Evolutionary conservation across 1,140 invertebrate genomes (phyloP).

Genomic region (Leptinotarsa texana): DNA sequence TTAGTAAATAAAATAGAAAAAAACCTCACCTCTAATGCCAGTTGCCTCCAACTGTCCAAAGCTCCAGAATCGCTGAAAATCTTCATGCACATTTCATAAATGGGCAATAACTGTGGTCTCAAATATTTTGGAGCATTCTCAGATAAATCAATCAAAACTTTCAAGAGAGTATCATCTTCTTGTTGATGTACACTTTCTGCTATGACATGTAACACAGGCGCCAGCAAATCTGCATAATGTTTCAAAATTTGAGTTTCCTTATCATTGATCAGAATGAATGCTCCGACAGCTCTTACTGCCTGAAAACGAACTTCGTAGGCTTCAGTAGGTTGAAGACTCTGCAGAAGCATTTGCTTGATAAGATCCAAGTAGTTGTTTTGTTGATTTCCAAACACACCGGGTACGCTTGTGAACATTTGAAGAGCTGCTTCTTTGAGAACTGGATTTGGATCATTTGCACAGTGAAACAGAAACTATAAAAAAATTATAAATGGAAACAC

Average conservation of each 20-base stretch:
- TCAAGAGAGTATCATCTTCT: conserved; percentile 89
- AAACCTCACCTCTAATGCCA: conserved; percentile 81
- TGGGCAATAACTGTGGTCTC: conserved; percentile 79
- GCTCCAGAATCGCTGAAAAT: conserved; percentile 76
- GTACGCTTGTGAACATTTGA: conserved; percentile 92
- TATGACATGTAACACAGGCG: conserved; percentile 71
- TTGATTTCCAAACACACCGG: conserved; percentile 95
- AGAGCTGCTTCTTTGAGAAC: conserved; percentile 92
- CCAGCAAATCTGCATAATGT: conserved; percentile 83
- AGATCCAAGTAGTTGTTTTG: conserved; percentile 88
- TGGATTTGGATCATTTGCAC: conserved; percentile 79
- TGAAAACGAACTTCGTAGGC: conserved; percentile 77
- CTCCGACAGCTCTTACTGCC: conserved; percentile 81
- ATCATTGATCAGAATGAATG: conserved; percentile 89
- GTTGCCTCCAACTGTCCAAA: conserved; percentile 84
- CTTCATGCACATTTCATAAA: conserved; percentile 91
- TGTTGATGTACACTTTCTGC: conserved; percentile 79
- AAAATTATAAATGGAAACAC: neutral
- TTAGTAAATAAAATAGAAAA: too few species aligned
- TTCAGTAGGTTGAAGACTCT: conserved; percentile 73
- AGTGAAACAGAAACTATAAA: conserved; percentile 85
- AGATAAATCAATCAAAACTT: conserved; percentile 90
- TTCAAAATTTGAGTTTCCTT: conserved; percentile 86
- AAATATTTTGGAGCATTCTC: conserved; percentile 93
- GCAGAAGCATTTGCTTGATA: conserved; percentile 92